These are phyloP conservation scores for Epirrhoe alternata DNA, from an alignment of 2,888 invertebrate species.

Conservation along the genomic window DNA sequence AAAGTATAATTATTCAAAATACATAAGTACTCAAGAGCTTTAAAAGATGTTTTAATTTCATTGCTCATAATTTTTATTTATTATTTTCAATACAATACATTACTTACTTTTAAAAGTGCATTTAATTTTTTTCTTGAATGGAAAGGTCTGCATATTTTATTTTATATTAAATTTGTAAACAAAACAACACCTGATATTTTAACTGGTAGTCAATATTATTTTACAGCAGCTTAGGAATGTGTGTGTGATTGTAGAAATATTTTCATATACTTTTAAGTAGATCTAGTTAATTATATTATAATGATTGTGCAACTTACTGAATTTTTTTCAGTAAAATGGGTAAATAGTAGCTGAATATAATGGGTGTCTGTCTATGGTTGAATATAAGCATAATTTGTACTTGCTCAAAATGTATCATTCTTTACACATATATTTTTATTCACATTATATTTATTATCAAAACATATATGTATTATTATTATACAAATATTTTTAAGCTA, in stretches of 20 bases:
- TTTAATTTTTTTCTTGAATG: constrained; percentile 53
- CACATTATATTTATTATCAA: constrained; percentile 12
- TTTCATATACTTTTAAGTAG: constrained; percentile 17
- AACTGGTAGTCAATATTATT: neutral
- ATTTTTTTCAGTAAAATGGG: constrained; percentile 18
- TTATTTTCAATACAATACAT: constrained; percentile 43
- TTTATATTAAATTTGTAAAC: constrained; percentile 1
- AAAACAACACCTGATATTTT: constrained; percentile 3
- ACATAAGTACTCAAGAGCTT: constrained; percentile 66
- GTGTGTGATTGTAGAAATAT: constrained; percentile 17
- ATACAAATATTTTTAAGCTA: neutral
- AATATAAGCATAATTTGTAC: constrained; percentile 22
- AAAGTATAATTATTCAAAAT: constrained; percentile 51
- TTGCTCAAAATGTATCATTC: constrained; percentile 30
- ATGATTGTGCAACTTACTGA: constrained; percentile 14
- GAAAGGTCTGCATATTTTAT: constrained; percentile 11
- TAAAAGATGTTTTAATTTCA: constrained; percentile 72
- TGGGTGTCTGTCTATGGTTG: constrained; percentile 12
- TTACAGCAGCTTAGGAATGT: constrained; percentile 14
- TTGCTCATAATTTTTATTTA: constrained; percentile 74
- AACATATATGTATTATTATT: neutral
- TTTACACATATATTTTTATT: neutral
- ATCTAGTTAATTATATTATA: constrained; percentile 25
- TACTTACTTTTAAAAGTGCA: constrained; percentile 53
- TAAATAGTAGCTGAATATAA: constrained; percentile 20